Percentiles rank a stretch among this genome's conserved stretches.
phyloP scores from a whole-genome alignment of 2,113 vertebrate genomes.

The Chaetodon auriga region DNA sequence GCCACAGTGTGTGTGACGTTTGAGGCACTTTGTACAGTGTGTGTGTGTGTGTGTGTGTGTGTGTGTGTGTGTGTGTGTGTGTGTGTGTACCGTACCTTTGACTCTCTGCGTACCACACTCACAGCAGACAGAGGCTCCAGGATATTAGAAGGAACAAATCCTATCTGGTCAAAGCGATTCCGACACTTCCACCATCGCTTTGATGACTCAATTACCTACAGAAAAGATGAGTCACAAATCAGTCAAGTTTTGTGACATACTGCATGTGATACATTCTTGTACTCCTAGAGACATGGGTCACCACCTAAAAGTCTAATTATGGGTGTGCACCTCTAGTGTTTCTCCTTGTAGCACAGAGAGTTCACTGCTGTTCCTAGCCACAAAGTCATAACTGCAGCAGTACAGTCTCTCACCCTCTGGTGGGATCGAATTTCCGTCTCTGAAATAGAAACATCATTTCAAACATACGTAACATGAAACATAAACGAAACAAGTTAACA shows the following conservation, averaged over 20 bases:
- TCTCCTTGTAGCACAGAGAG: constrained; percentile 89
- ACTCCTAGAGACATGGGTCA: background rate
- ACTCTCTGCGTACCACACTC: constrained; percentile 59
- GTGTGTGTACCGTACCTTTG: constrained; percentile 62
- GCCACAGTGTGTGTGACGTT: background rate
- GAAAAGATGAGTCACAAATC: background rate
- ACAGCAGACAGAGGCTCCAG: constrained; percentile 81
- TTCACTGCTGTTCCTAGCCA: constrained; percentile 91
- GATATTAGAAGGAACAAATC: constrained; percentile 86
- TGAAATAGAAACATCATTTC: constrained; percentile 40
- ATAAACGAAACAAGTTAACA: background rate
- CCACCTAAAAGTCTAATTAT: background rate
- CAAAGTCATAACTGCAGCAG: constrained; percentile 89
- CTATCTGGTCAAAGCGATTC: constrained; percentile 84
- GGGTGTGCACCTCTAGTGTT: constrained; percentile 83
- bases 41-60: background rate
- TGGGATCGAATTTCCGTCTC: constrained; percentile 55
- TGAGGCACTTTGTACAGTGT: constrained; percentile 1
- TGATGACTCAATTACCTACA: constrained; percentile 83
- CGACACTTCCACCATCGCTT: constrained; percentile 88
- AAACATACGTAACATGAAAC: background rate
- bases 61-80: background rate
- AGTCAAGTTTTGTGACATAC: background rate
- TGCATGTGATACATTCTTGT: too few relatives aligned
- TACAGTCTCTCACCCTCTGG: constrained; percentile 70